Conservation (phyloP, 2,797 vertebrate genomes). For the Typhlichthys subterraneus region DNA sequence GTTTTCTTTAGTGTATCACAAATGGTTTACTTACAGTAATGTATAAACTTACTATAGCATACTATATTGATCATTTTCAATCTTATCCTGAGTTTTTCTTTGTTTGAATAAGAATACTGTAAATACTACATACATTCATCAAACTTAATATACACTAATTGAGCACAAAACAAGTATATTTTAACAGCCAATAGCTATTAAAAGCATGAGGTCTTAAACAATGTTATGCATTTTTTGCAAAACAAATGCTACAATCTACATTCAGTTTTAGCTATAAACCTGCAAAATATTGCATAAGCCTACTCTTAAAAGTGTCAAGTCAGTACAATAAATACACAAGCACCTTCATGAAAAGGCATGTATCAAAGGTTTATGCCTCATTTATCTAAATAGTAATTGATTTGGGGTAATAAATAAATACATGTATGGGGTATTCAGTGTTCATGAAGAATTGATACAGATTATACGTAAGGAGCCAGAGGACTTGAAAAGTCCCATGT, state of each 20-base stretch:
- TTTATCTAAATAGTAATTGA: constrained; percentile 5
- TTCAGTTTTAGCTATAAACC: constrained; percentile 5
- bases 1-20: constrained; percentile 16
- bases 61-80: too few relatives aligned
- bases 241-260: too few relatives aligned
- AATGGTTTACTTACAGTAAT: neutral
- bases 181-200: too few relatives aligned
- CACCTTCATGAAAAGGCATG: constrained; percentile 23
- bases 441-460: constrained; percentile 19
- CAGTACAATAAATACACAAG: constrained; percentile 7
- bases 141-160: too few relatives aligned
- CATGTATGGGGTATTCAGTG: neutral
- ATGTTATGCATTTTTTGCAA: too few relatives aligned
- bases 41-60: neutral
- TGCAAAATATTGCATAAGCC: neutral
- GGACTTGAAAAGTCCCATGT: constrained; percentile 37
- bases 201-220: too few relatives aligned
- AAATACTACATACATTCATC: too few relatives aligned
- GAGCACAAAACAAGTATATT: too few relatives aligned
- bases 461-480: constrained; percentile 33
- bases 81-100: too few relatives aligned
- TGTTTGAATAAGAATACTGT: too few relatives aligned
- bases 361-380: constrained; percentile 9
- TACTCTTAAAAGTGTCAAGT: constrained; percentile 11
- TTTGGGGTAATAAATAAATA: constrained; percentile 7